Evolutionary conservation across 2,888 invertebrate species (phyloP), one percentile per base, ranked within the genome.

Genomic region (Oxycera nigricornis): DNA sequence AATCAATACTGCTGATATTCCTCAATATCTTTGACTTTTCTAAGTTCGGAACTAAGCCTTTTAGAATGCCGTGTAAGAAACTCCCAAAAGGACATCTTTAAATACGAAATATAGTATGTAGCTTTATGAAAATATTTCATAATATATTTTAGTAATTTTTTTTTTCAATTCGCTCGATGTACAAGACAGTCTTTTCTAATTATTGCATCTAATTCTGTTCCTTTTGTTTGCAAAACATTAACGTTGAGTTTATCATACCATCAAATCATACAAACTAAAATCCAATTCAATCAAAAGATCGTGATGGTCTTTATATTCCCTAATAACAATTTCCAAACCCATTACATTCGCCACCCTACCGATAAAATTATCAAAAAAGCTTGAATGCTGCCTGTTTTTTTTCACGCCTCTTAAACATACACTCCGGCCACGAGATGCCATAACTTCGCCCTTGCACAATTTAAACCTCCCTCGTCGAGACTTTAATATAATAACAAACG

Each of bases 401-500:
- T 72, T 72, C 72, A 55, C 41, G 39, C 72, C 41, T 59, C 24
- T 72, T 72, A 39, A 41, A 59, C 59, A 59, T 72, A 39, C 22
- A 26, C 20, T 67, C n/a, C 35, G 26, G 39, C 52, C 57, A 55
- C 72, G 59, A 62, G 31, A n/a, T 41, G 41, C 55, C 50, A 50
- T 57, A 46, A 35, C 61, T 68, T 73, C 55, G 39, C 72, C 57
- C 72, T 67, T 50, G n/a, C n/a, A n/a, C 31, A 30, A 55, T 14
- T 70, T 31, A 41, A 31, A 9, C 9, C 4, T 7, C 55, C 55
- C 30, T 22, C 70, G 30, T 70, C 31, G 52, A 52, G 31, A 76
- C 73, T 74, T 76, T 74, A 76, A 76, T 76, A 73, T 76, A 76
- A 76, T 76, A 74, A 76, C 73, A 73, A 67, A 70, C 73, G 74